A percentile compares a stretch with the other conserved stretches of the same genome.
These are phyloP conservation scores for Tricholauxania praeusta DNA, from an alignment of 2,888 invertebrate genomes.

Conservation along the genomic window DNA sequence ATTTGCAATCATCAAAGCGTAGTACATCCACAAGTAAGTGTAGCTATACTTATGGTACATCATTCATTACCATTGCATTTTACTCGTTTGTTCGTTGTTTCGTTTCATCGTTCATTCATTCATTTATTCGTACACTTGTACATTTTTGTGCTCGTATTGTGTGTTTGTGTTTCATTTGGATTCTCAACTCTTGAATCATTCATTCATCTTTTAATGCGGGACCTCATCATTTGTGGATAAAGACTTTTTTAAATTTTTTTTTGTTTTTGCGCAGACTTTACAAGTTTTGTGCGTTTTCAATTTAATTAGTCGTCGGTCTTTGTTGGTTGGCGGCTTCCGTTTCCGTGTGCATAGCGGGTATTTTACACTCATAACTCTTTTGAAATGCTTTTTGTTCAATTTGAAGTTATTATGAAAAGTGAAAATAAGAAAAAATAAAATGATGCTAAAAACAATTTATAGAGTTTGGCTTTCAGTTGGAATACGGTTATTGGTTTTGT, in stretches of 20 bases:
- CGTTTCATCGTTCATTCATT: not conserved
- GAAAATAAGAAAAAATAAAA: too few species aligned
- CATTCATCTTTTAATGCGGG: conserved; percentile 21
- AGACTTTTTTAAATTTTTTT: not conserved
- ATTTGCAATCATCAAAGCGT: conserved; percentile 23
- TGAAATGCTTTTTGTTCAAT: too few species aligned
- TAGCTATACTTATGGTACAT: too few species aligned
- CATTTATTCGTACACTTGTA: not conserved
- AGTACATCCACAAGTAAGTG: not conserved
- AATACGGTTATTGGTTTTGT: too few species aligned
- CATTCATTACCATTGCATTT: not conserved
- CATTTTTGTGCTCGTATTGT: conserved; percentile 1
- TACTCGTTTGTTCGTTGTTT: conserved; percentile 10
- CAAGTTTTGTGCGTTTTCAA: conserved; percentile 28
- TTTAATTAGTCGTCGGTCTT: conserved; percentile 26
- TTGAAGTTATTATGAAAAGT: too few species aligned
- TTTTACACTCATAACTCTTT: too few species aligned
- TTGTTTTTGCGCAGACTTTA: not conserved
- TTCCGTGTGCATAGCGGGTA: not conserved
- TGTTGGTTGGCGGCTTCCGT: conserved; percentile 25
- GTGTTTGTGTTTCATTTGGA: conserved; percentile 2
- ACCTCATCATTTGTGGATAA: conserved; percentile 10
- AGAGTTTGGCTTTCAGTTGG: too few species aligned
- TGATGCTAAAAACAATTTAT: too few species aligned
- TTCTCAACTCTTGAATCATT: conserved; percentile 12